Base-by-base conservation (phyloP, 1,140 invertebrate species). In the Lepidostoma basale region DNA sequence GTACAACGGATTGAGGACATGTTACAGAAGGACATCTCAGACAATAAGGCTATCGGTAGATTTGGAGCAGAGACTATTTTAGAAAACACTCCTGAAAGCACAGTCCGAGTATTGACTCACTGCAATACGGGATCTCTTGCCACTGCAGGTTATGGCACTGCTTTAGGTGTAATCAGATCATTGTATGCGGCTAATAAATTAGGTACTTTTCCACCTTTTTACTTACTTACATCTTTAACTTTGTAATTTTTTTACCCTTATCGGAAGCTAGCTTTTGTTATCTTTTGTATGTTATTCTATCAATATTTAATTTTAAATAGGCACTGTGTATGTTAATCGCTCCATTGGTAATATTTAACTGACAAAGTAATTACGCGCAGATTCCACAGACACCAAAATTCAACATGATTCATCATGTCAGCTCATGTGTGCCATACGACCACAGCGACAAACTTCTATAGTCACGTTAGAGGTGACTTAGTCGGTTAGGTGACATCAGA, bases 71-170 rank as follows among this genome's bases (percentile, higher is more conserved):
- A 89, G 60, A 85, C 90, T 70, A 94, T 98, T 74, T 74, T 94
- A 3, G 80, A 80, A 28, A 76, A 69, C 42, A 74, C 83, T 42
- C 81, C 84, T 0, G 87, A 88, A 73, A 82, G 81, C 22, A 75
- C 79, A 39, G 85, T 95, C 0, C 84, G 86, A 54, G 83, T 99
- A 10, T 79, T 99, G 1, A 99, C 98, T 2, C 96, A 98, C 78
- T 99, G 98, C 77, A 99, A 99, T 79, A 99, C 98, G 9, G 98
- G 98, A 0, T 96, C 95, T 5, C 83, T 99, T 69, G 98, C 98
- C 1, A 99, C 98, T 23, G 93, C 94, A 67, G 96, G 94, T 6
- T 98, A 97, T 83, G 98, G 98, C 3, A 99, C 98, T 25, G 98
- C 98, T 23, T 83, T 99, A 52, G 98, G 98, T 67, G 95, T 99